Evolutionary conservation across 35 echinoderm and acorn worm species (phyloP).

Genomic region (Apostichopus californicus): DNA sequence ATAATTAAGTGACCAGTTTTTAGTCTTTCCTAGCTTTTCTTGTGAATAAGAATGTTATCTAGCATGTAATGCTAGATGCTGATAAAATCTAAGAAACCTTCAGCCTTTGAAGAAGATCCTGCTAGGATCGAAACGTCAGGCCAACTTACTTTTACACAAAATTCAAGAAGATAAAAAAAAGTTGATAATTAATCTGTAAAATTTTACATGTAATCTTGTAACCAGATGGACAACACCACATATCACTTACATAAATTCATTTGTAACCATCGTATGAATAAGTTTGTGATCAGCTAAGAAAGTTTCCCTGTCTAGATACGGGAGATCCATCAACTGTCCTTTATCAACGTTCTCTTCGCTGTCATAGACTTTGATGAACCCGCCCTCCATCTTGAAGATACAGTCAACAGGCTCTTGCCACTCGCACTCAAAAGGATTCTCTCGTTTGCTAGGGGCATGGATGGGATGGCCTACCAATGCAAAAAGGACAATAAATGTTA

Average conservation of each 20-base stretch:
- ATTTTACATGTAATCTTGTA: too few relatives aligned
- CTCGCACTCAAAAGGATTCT: constrained; percentile 78
- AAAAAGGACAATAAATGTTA: background rate
- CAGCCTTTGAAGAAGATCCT: too few relatives aligned
- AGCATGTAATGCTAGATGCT: too few relatives aligned
- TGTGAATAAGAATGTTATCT: too few relatives aligned
- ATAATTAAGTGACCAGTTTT: too few relatives aligned
- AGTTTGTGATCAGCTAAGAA: constrained; percentile 88
- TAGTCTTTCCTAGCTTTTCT: too few relatives aligned
- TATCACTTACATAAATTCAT: constrained; percentile 90
- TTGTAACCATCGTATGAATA: constrained; percentile 85
- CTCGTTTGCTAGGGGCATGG: constrained; percentile 68
- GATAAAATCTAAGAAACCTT: too few relatives aligned
- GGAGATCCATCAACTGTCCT: constrained; percentile 61
- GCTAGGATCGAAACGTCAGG: too few relatives aligned
- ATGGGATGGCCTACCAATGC: constrained; percentile 79
- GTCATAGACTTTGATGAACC: constrained; percentile 82
- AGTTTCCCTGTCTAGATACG: constrained; percentile 77
- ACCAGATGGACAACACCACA: too few relatives aligned
- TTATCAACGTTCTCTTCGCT: constrained; percentile 61
- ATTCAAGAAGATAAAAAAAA: too few relatives aligned
- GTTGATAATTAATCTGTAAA: too few relatives aligned
- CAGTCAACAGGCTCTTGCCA: constrained; percentile 72
- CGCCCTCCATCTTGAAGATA: constrained; percentile 75
- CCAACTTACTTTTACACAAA: too few relatives aligned